A percentile compares a stretch with the other conserved stretches of the same genome.
Conservation (phyloP, 2,888 invertebrate species). For the Polia nebulosa region DNA sequence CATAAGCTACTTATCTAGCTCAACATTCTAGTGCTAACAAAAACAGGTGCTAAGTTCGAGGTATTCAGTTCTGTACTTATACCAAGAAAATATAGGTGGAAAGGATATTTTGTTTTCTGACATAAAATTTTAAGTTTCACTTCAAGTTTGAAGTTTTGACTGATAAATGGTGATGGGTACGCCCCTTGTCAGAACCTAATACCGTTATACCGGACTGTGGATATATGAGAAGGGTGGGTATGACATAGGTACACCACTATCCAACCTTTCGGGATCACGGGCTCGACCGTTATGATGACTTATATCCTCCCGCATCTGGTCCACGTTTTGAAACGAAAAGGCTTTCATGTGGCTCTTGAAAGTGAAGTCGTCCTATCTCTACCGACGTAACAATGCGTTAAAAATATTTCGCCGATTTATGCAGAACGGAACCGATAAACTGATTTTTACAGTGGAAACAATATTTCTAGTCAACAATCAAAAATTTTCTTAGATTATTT, state of each 20-base stretch:
- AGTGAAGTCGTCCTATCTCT: slow-evolving; percentile 25
- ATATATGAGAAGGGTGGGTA: slow-evolving; percentile 50
- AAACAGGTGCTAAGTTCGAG: slow-evolving; percentile 21
- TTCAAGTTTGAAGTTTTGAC: slow-evolving; percentile 36
- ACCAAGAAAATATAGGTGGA: slow-evolving; percentile 4
- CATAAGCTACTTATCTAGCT: slow-evolving; percentile 55
- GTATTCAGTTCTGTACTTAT: slow-evolving; percentile 25
- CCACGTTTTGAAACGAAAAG: slow-evolving; percentile 33
- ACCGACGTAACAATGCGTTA: not conserved
- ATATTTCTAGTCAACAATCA: not conserved
- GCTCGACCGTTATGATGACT: slow-evolving; percentile 51
- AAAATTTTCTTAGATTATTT: not conserved
- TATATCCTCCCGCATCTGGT: slow-evolving; percentile 52
- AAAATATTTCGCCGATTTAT: not conserved
- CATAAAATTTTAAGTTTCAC: not conserved
- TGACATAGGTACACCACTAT: slow-evolving; percentile 56
- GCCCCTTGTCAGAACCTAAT: slow-evolving; percentile 52
- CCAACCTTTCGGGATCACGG: slow-evolving; percentile 43
- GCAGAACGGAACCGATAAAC: not conserved
- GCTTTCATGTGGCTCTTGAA: slow-evolving; percentile 27
- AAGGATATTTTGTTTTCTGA: slow-evolving; percentile 20
- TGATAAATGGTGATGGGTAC: slow-evolving; percentile 44
- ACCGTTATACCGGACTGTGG: slow-evolving; percentile 41
- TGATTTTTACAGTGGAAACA: not conserved
- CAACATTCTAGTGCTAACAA: slow-evolving; percentile 38